Conservation (phyloP, 2,888 invertebrate genomes). For the Lordiphosa andalusiaca region DNA sequence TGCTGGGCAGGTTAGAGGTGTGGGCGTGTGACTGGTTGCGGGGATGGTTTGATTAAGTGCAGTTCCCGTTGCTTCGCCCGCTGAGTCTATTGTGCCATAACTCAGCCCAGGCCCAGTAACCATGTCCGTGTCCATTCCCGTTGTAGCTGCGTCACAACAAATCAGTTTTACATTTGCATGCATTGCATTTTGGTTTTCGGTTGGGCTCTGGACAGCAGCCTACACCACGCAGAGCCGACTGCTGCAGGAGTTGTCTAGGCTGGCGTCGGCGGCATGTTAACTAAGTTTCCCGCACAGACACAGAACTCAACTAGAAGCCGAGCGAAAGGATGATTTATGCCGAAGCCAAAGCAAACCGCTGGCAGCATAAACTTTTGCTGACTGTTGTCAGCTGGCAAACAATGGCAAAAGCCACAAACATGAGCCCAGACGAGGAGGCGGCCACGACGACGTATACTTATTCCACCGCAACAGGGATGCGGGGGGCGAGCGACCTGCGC, state of each 20-base stretch:
- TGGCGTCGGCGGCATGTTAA: conserved; percentile 56
- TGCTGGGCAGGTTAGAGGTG: conserved; percentile 17
- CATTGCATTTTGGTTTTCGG: conserved; percentile 52
- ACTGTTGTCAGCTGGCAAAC: conserved; percentile 73
- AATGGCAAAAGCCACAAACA: conserved; percentile 68
- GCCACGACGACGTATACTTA: conserved; percentile 22
- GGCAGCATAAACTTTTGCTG: conserved; percentile 68
- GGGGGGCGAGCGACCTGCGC: conserved; percentile 27
- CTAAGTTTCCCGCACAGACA: conserved; percentile 44
- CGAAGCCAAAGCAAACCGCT: conserved; percentile 43
- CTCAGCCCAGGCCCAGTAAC: no score
- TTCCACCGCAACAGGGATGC: conserved; percentile 11
- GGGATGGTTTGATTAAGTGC: conserved; percentile 15
- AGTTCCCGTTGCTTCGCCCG: not conserved
- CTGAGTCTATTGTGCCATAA: no score
- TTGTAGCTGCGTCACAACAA: conserved; percentile 60
- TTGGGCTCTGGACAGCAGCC: conserved; percentile 5
- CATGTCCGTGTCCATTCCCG: conserved; percentile 11
- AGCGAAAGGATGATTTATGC: conserved; percentile 59
- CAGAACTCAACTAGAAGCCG: conserved; percentile 18
- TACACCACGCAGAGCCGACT: conserved; percentile 6
- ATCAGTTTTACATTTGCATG: conserved; percentile 71
- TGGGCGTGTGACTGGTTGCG: not conserved
- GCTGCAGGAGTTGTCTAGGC: conserved; percentile 44
- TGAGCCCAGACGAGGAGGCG: conserved; percentile 54